Evolutionary conservation across 2,113 vertebrate genomes (phyloP).

Genomic region (Eolophus roseicapilla): DNA sequence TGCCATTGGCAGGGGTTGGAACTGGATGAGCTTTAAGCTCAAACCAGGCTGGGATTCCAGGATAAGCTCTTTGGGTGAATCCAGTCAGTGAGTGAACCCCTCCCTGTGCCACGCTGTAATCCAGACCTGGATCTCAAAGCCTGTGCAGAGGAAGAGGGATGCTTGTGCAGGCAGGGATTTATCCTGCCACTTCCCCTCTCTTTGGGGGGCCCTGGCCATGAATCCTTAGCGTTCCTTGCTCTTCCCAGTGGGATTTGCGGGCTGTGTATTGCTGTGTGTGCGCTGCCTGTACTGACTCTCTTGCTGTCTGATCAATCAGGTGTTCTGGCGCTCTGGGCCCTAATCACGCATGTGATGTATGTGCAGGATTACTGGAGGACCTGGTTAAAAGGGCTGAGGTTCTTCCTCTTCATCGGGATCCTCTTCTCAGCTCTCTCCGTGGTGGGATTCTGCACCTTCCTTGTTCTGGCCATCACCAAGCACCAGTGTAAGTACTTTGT

Average conservation of each 20-base stretch:
- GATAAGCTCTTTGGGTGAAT: background rate
- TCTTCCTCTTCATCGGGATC: constrained; percentile 85
- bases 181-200: background rate
- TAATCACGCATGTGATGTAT: constrained; percentile 95
- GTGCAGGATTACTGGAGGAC: constrained; percentile 96
- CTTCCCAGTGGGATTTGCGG: background rate
- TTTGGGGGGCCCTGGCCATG: accelerated
- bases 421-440: constrained; percentile 82
- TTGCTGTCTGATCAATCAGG: constrained; percentile 74
- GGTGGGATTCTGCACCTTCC: constrained; percentile 84
- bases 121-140: background rate
- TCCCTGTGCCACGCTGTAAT: background rate
- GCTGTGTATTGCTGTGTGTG: background rate
- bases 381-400: constrained; percentile 92
- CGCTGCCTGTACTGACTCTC: background rate
- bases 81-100: background rate
- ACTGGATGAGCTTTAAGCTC: background rate
- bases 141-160: accelerated
- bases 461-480: constrained; percentile 80
- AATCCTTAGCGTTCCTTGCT: accelerated
- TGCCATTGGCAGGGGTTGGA: background rate
- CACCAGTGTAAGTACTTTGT: constrained; percentile 82
- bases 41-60: background rate
- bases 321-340: constrained; percentile 92
- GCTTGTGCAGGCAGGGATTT: background rate